These are phyloP conservation scores for Anseranas semipalmata DNA, from an alignment of 2,113 vertebrate genomes.

Conservation along the genomic window DNA sequence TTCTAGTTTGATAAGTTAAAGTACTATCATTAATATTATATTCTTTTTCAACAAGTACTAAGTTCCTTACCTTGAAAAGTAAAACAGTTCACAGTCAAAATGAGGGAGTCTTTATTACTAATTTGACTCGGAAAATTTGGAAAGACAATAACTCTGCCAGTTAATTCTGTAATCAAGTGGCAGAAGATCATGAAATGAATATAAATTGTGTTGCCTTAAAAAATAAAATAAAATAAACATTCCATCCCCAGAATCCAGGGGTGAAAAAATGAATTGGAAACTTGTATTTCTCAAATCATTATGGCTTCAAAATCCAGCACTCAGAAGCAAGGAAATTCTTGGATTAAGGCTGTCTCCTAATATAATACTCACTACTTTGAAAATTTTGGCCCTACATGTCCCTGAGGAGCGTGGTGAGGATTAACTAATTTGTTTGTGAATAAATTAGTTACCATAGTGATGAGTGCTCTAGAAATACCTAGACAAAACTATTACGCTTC, in stretches of 20 bases:
- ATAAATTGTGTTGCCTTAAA: background rate
- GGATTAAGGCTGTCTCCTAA: background rate
- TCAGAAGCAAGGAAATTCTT: background rate
- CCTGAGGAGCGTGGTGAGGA: background rate
- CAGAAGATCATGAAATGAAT: background rate
- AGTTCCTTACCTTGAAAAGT: conserved; percentile 53
- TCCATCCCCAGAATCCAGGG: background rate
- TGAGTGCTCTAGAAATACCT: background rate
- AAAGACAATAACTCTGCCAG: background rate
- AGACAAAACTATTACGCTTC: background rate
- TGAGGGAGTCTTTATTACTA: background rate
- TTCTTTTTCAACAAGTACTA: conserved; percentile 47
- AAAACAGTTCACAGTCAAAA: background rate
- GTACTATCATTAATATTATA: conserved; percentile 67
- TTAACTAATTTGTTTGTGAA: background rate
- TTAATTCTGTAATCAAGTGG: background rate
- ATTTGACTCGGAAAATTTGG: background rate
- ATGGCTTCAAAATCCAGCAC: background rate
- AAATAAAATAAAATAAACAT: too few relatives aligned
- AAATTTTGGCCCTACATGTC: background rate
- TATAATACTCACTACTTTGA: background rate
- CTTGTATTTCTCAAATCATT: background rate
- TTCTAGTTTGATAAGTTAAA: conserved; percentile 65
- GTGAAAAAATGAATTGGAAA: background rate
- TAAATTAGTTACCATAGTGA: background rate